Evolutionary conservation across 2,888 invertebrate species (phyloP), one percentile per base, ranked within the genome.

Genomic region (Pseudococcus jackbeardsleyi): DNA sequence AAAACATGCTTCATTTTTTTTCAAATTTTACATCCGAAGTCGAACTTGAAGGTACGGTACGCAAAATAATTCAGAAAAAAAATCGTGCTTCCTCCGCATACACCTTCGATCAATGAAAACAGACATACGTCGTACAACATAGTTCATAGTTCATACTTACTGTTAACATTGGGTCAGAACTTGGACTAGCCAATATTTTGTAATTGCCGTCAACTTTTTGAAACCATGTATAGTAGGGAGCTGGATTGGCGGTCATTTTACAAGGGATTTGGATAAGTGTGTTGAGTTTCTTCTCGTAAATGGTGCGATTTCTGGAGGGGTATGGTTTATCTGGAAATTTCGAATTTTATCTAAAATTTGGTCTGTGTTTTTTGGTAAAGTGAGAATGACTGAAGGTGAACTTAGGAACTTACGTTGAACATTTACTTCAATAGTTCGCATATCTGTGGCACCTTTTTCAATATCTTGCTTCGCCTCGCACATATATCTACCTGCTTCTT

Each of bases 261-360:
- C 86, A 86, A n/a, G 19, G 19, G 0, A 86, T 17, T 22, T n/a
- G 2, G 48, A 68, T 9, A 12, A 17, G 0, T 7, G 68, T 72
- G 15, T 48, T 48, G 64, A 68, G 39, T 17, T 42, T 42, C 22
- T 39, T 46, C n/a, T 86, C 86, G 6, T 42, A 26, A 12, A 68
- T 72, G 0, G 48, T 68, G 17, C 42, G 64, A 8, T 46, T 42
- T 26, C 19, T 48, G 2, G 72, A 4, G 17, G 68, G 68, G n/a
- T 72, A 86, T 8, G 86, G 86, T 86, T 86, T 86, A 46, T 86
- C 86, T 86, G 77, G 26, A 86, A 72, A 68, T 26, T 72, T 26
- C 72, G 39, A 46, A 39, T 54, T 15, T n/a, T n/a, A 54, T 54
- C 1, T 54, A 9, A 2, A 50, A 50, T 15, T 50, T 4, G 48